A percentile compares a stretch with the other conserved stretches of the same genome.
These are phyloP conservation scores for Eolophus roseicapilla DNA, from an alignment of 2,113 vertebrate genomes.

Conservation along the genomic window DNA sequence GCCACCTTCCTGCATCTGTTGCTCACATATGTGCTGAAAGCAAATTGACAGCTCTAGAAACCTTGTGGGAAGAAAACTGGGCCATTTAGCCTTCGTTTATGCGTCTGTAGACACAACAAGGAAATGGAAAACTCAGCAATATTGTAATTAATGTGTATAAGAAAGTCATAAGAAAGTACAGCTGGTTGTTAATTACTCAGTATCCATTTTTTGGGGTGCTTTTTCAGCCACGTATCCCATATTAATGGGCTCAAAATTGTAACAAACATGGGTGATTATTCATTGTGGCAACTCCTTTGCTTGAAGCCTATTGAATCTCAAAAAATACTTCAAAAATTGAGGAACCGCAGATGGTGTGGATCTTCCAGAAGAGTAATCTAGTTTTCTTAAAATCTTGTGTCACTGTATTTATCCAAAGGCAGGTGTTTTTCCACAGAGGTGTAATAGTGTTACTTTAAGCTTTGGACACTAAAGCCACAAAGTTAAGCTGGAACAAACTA, in stretches of 20 bases:
- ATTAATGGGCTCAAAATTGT: background rate
- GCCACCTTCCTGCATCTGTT: background rate
- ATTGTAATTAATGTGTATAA: background rate
- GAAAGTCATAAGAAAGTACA: background rate
- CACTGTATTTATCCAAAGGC: background rate
- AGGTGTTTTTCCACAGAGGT: background rate
- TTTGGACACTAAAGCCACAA: background rate
- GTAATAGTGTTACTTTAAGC: background rate
- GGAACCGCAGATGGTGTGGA: background rate
- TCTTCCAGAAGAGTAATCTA: background rate
- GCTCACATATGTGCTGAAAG: background rate
- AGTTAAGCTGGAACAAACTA: background rate
- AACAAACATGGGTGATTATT: background rate
- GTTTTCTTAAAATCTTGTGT: background rate
- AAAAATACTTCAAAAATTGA: background rate
- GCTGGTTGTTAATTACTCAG: background rate
- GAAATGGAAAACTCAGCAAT: background rate
- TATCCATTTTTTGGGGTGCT: background rate
- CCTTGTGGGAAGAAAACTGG: background rate
- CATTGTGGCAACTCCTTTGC: background rate
- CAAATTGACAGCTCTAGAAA: background rate
- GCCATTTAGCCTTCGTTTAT: background rate
- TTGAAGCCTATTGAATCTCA: background rate
- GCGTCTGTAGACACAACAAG: background rate
- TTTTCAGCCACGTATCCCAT: background rate